Conservation (phyloP, 2,888 invertebrate species). For the Drosophila tripunctata region DNA sequence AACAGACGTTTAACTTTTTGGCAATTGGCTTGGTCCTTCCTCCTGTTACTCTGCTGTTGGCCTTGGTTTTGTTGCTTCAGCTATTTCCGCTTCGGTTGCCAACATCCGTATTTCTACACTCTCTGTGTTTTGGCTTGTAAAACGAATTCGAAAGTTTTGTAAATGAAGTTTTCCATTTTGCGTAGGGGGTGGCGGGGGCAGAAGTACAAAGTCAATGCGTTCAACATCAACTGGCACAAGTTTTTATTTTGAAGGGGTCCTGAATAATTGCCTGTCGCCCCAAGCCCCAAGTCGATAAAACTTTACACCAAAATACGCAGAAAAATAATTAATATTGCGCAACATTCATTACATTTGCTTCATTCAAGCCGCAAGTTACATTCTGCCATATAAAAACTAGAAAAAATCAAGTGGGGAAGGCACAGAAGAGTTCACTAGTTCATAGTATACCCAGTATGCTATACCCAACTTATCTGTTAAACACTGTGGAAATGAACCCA, state of each 20-base stretch:
- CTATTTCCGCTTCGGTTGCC: conserved; percentile 7
- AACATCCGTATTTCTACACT: conserved; percentile 9
- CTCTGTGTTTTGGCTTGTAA: neutral
- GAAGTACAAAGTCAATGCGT: neutral
- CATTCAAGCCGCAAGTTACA: conserved; percentile 27
- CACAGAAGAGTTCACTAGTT: too few relatives aligned
- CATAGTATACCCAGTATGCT: too few relatives aligned
- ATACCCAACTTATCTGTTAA: too few relatives aligned
- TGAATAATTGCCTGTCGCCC: conserved; percentile 35
- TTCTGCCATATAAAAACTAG: conserved; percentile 4
- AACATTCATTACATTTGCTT: conserved; percentile 18
- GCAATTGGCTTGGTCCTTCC: conserved; percentile 6
- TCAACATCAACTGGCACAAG: conserved; percentile 24
- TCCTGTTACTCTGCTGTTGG: neutral
- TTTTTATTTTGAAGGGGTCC: conserved; percentile 33
- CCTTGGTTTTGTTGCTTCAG: neutral
- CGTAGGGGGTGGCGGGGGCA: too few relatives aligned
- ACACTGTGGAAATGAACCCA: too few relatives aligned
- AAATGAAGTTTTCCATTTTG: conserved; percentile 23
- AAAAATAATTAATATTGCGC: conserved; percentile 46
- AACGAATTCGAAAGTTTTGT: conserved; percentile 52
- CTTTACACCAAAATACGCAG: conserved; percentile 16
- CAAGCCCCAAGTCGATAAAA: conserved; percentile 33
- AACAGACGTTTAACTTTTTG: conserved; percentile 25
- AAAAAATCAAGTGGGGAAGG: neutral